phyloP scores from a whole-genome alignment of 1,140 invertebrate species.

The Drosophila repletoides region DNA sequence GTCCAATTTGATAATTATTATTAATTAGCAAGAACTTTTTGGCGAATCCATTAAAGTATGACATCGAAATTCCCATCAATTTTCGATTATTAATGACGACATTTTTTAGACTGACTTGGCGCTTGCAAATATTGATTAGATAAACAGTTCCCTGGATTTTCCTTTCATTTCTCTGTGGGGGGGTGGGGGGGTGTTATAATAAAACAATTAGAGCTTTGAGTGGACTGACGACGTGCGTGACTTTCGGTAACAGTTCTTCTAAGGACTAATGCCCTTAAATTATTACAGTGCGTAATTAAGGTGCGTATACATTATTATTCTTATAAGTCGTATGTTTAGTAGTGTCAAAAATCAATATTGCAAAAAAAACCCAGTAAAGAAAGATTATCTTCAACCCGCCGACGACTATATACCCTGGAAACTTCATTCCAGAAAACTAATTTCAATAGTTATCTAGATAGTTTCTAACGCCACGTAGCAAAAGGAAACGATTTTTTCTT shows the following conservation, averaged over 20 bases:
- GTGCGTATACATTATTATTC: constrained; percentile 24
- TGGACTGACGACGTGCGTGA: not conserved
- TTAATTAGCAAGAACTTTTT: constrained; percentile 20
- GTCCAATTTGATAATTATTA: constrained; percentile 38
- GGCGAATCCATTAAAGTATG: constrained; percentile 7
- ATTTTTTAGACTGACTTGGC: not conserved
- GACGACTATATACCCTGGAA: no score
- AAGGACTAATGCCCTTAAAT: no score
- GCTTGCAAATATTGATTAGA: constrained; percentile 8
- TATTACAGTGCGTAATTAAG: no score
- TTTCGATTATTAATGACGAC: constrained; percentile 27
- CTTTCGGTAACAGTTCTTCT: not conserved
- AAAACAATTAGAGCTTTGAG: not conserved
- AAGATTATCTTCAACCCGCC: not conserved
- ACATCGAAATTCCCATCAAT: constrained; percentile 20
- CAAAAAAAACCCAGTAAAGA: not conserved
- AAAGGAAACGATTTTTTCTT: no score
- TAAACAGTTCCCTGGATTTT: not conserved
- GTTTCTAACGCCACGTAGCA: no score
- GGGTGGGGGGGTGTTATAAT: constrained; percentile 5
- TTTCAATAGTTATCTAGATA: no score
- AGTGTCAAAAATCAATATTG: constrained; percentile 24
- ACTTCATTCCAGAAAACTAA: no score
- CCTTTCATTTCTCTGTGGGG: no score
- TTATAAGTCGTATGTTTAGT: not conserved